Base-by-base conservation (phyloP, 2,797 vertebrate species). In the Enteromius treurensis region DNA sequence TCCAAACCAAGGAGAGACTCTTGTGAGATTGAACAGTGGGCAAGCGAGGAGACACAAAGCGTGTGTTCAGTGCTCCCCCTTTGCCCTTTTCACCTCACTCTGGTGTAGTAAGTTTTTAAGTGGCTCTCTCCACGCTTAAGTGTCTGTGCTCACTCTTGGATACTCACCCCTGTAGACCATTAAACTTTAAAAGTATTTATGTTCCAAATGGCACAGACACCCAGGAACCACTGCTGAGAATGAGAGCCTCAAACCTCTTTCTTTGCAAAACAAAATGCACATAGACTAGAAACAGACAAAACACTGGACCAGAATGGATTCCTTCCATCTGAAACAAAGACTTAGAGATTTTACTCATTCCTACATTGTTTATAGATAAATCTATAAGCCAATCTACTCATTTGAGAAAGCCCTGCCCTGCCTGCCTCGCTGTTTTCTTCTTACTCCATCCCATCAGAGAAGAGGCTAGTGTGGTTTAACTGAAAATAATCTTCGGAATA, bases 171-270 rank as follows among this genome's bases (percentile, higher is more conserved):
- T 77, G 75, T 80, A 80, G 71, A 87, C 84, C 23, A 81, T 91
- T 91, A 89, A 89, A 90, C 80, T 87, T 90, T 80, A 84, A 87
- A 74, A 87, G 40, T 86, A 89, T 91, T 92, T 92, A 83, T 86
- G 87, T 90, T 92, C 70, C 82, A 89, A 89, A 91, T 86, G 84
- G 65, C 87, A 77, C 69, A 69, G 47, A 69, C 70, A 84, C 78
- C 58, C n/a, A 69, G 86, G 73, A 88, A 86, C 85, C 85, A 87
- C 58, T 76, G 14, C 75, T 23, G 8, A 79, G 49, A 60, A 79
- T 82, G 79, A 82, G 15, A 83, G n/a, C 79, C 85, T 84, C 15
- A 14, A 83, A 70, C 74, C 40, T 11, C n/a, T 26, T 29, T 17
- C 78, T 74, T 76, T n/a, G 0, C 65, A 32, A 70, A 70, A 79